These are phyloP conservation scores for Papilio polyxenes DNA, from an alignment of 1,140 invertebrate genomes.

Conservation along the genomic window DNA sequence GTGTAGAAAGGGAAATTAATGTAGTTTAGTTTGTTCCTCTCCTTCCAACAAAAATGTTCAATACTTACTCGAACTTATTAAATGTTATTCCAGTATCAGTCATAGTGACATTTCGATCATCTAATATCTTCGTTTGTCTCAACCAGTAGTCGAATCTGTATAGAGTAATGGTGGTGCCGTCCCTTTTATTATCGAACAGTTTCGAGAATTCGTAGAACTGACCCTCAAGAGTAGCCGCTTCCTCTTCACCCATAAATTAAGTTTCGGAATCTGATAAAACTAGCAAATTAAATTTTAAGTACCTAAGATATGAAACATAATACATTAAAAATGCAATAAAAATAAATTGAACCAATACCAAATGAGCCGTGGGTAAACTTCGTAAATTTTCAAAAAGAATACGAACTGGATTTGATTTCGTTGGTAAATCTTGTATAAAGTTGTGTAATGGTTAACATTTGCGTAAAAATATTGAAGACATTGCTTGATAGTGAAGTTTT, in stretches of 20 bases:
- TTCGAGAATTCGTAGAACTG: constrained; percentile 66
- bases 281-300: not conserved
- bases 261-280: not conserved
- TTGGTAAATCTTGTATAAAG: not conserved
- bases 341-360: not conserved
- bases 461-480: not conserved
- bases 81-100: constrained; percentile 73
- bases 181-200: constrained; percentile 60
- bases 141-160: constrained; percentile 71
- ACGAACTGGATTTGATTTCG: not conserved
- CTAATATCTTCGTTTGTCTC: constrained; percentile 64
- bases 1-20: not conserved
- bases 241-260: constrained; percentile 56
- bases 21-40: not conserved
- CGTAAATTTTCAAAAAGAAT: not conserved
- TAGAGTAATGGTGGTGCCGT: constrained; percentile 63
- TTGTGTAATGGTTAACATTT: not conserved
- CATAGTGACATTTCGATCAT: constrained; percentile 69
- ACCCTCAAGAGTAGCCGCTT: constrained; percentile 66
- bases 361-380: not conserved
- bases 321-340: not conserved
- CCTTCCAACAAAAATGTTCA: not conserved
- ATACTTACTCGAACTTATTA: constrained; percentile 63
- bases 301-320: too few relatives aligned
- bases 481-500: not conserved